phyloP scores from a whole-genome alignment of 2,888 invertebrate genomes.

The Peribatodes rhomboidaria region DNA sequence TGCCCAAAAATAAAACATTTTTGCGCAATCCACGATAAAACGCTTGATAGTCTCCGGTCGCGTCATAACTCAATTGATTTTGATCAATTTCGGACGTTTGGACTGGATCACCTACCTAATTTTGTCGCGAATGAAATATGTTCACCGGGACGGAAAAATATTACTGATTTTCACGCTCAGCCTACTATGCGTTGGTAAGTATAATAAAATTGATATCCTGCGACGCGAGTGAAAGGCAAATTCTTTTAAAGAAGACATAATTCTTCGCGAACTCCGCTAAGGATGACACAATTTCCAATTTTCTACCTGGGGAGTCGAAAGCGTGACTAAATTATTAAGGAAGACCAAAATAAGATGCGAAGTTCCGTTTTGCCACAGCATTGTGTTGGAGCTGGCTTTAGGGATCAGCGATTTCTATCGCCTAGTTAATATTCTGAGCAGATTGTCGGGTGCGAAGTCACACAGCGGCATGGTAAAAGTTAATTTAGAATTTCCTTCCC shows the following conservation, averaged over 20 bases:
- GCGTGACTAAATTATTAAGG: conserved; percentile 84
- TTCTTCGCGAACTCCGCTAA: conserved; percentile 68
- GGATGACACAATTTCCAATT: conserved; percentile 84
- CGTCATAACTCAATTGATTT: conserved; percentile 49
- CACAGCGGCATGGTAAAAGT: conserved; percentile 74
- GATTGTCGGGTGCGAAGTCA: conserved; percentile 72
- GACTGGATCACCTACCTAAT: conserved; percentile 44
- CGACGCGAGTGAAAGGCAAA: conserved; percentile 53
- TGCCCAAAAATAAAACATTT: conserved; percentile 36
- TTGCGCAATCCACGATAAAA: conserved; percentile 38
- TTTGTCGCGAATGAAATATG: conserved; percentile 43
- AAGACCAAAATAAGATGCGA: conserved; percentile 79
- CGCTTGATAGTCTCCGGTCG: conserved; percentile 41
- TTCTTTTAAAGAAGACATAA: conserved; percentile 68
- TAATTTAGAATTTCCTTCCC: conserved; percentile 76
- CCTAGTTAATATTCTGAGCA: conserved; percentile 81
- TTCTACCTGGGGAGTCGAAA: conserved; percentile 78
- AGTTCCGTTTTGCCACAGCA: conserved; percentile 76
- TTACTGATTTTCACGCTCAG: conserved; percentile 27
- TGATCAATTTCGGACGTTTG: conserved; percentile 44
- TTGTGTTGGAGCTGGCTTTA: conserved; percentile 75
- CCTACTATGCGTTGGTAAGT: conserved; percentile 51
- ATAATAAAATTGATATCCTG: conserved; percentile 59
- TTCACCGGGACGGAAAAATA: conserved; percentile 21
- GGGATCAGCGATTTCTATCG: conserved; percentile 80